Percentiles rank a stretch among this genome's conserved stretches.
Evolutionary conservation across 1,140 invertebrate species (phyloP).

Genomic region (Lordiphosa stackelbergi): DNA sequence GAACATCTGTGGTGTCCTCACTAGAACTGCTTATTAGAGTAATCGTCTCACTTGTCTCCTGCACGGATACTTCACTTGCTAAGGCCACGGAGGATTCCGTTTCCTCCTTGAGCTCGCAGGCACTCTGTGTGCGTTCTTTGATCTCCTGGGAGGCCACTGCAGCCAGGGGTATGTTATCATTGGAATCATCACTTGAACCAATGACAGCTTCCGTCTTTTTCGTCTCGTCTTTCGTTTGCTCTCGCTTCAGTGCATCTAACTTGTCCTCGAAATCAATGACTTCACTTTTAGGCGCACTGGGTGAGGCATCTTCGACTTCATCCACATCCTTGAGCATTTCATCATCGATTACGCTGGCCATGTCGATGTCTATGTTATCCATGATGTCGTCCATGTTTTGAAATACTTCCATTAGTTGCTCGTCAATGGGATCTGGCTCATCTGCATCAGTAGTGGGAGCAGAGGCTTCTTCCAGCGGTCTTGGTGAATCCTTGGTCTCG

Average conservation of each 20-base stretch:
- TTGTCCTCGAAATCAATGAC: slow-evolving; percentile 56
- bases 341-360: slow-evolving; percentile 63
- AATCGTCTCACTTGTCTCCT: slow-evolving; percentile 48
- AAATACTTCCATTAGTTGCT: slow-evolving; percentile 67
- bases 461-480: slow-evolving; percentile 17
- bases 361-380: slow-evolving; percentile 70
- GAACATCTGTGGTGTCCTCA: slow-evolving; percentile 39
- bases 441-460: slow-evolving; percentile 23
- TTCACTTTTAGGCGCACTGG: slow-evolving; percentile 25
- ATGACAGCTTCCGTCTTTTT: slow-evolving; percentile 52
- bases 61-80: slow-evolving; percentile 38
- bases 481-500: slow-evolving; percentile 2
- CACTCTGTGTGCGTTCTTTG: slow-evolving; percentile 32
- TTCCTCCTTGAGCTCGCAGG: slow-evolving; percentile 11
- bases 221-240: slow-evolving; percentile 27
- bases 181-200: slow-evolving; percentile 67
- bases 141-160: slow-evolving; percentile 54
- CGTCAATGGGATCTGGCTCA: slow-evolving; percentile 56
- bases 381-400: slow-evolving; percentile 70
- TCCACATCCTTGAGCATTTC: slow-evolving; percentile 63
- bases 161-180: slow-evolving; percentile 64
- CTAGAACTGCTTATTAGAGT: slow-evolving; percentile 57
- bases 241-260: slow-evolving; percentile 42
- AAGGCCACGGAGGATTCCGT: slow-evolving; percentile 23
- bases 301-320: slow-evolving; percentile 34